phyloP scores from a whole-genome alignment of 2,797 vertebrate species.

The Macropus fuliginosus region DNA sequence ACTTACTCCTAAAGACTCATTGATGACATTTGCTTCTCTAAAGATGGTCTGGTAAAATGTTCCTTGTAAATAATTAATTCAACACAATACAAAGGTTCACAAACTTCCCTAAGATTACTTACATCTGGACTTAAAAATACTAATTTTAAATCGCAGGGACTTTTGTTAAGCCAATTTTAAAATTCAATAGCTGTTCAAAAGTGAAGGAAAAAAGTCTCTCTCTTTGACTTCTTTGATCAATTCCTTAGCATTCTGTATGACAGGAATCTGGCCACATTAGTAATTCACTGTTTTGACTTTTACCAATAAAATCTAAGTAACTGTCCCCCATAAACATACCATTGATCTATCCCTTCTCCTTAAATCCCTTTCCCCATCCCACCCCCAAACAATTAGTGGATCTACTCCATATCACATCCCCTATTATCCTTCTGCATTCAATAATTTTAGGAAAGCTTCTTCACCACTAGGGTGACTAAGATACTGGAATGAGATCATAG shows the following conservation, averaged over 20 bases:
- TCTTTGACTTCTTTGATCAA: conserved; percentile 23
- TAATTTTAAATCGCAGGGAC: conserved; percentile 21
- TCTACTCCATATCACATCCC: neutral
- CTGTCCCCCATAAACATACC: conserved; percentile 15
- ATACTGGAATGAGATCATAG: neutral
- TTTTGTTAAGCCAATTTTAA: neutral
- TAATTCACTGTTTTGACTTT: conserved; percentile 39
- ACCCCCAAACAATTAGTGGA: neutral
- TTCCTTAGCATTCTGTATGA: conserved; percentile 6
- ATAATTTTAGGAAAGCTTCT: neutral
- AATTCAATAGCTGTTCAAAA: neutral
- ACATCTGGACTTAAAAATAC: neutral
- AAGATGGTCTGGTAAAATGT: neutral
- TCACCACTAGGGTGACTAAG: neutral
- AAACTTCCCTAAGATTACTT: conserved; percentile 21
- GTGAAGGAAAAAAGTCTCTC: neutral
- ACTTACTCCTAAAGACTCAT: neutral
- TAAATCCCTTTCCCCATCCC: neutral
- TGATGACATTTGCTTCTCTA: neutral
- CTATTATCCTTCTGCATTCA: neutral
- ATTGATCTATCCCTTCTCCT: neutral
- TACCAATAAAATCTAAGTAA: conserved; percentile 33
- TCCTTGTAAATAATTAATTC: conserved; percentile 19
- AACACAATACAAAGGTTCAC: neutral
- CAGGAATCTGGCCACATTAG: neutral